Percentiles rank a stretch among this genome's conserved stretches.
phyloP scores from a whole-genome alignment of 1,140 invertebrate genomes.

The Zaprionus nigranus region DNA sequence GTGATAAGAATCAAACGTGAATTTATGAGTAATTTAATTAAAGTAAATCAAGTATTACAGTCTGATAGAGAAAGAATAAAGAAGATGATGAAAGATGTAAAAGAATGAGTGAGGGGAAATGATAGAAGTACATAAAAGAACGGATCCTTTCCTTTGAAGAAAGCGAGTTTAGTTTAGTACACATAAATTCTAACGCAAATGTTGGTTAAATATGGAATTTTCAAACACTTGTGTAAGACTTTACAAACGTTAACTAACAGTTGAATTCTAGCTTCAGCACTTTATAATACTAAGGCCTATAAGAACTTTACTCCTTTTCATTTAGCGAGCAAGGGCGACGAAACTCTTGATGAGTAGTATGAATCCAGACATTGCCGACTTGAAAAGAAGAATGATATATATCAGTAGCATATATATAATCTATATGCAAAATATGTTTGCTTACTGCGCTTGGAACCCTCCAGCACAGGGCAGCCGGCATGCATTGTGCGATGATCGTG shows the following conservation, averaged over 20 bases:
- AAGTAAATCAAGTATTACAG: constrained; percentile 15
- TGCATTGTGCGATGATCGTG: constrained; percentile 95
- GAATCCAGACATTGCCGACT: constrained; percentile 78
- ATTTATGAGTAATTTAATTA: constrained; percentile 17
- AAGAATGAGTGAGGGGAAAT: background rate
- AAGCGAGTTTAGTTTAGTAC: too few relatives aligned
- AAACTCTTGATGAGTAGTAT: constrained; percentile 63
- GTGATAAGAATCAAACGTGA: constrained; percentile 26
- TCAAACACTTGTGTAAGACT: background rate
- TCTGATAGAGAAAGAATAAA: too few relatives aligned
- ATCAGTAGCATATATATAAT: background rate
- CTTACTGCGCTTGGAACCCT: constrained; percentile 95
- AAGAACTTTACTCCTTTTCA: constrained; percentile 41
- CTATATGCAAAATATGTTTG: background rate
- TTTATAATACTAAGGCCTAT: constrained; percentile 1
- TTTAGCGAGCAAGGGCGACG: constrained; percentile 63
- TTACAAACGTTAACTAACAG: background rate
- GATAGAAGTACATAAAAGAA: background rate
- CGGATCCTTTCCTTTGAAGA: too few relatives aligned
- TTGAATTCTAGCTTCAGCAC: background rate
- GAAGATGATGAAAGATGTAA: too few relatives aligned
- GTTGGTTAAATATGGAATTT: background rate
- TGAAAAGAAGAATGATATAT: background rate
- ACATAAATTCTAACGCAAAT: background rate
- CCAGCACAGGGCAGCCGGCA: constrained; percentile 97